Evolutionary conservation across 2,797 vertebrate species (phyloP).

Genomic region (Cottoperca gobio): DNA sequence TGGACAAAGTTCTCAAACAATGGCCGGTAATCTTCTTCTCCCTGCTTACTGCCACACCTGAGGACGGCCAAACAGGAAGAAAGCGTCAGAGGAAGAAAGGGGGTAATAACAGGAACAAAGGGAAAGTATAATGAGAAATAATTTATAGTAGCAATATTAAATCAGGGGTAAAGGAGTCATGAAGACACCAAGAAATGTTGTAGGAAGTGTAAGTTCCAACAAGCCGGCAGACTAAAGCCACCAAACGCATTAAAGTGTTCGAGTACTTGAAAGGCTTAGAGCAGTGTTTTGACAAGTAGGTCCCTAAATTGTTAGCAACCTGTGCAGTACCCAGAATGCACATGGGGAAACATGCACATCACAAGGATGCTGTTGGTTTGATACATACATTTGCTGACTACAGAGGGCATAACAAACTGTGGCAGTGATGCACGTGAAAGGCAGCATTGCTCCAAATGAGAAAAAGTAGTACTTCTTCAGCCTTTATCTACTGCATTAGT

Average conservation of each 20-base stretch:
- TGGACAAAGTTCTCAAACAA: constrained; percentile 99
- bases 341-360: background rate
- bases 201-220: background rate
- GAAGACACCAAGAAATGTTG: constrained; percentile 2
- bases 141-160: background rate
- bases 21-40: constrained; percentile 97
- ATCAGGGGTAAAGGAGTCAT: background rate
- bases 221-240: background rate
- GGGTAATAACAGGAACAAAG: background rate
- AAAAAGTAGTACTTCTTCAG: background rate
- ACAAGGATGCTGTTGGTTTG: background rate
- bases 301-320: background rate
- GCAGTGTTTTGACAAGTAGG: background rate
- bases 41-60: constrained; percentile 98
- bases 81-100: background rate
- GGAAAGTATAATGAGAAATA: background rate
- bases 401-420: background rate
- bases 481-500: background rate
- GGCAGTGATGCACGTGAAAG: background rate
- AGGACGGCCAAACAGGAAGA: background rate
- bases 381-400: background rate
- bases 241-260: background rate
- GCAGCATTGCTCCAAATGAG: background rate
- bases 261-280: background rate
- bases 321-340: background rate